These are phyloP conservation scores for Synanthedon vespiformis DNA, from an alignment of 2,888 invertebrate genomes.

Conservation along the genomic window DNA sequence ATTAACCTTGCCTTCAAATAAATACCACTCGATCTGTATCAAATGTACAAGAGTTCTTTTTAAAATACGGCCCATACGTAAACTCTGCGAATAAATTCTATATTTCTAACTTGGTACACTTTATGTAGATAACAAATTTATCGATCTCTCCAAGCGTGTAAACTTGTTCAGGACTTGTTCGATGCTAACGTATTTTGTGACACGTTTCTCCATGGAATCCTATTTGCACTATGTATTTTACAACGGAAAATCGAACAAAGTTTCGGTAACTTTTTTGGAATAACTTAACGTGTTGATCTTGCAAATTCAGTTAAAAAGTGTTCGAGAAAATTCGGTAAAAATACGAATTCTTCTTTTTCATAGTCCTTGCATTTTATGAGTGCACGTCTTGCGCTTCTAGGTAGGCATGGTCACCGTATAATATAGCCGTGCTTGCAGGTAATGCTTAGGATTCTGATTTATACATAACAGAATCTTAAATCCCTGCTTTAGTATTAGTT, in stretches of 20 bases:
- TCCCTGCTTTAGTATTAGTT: too few species aligned
- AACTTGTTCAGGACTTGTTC: constrained; percentile 21
- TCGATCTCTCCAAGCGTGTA: constrained; percentile 14
- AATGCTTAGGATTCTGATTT: too few species aligned
- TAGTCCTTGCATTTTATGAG: background rate
- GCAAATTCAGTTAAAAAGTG: background rate
- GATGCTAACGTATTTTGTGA: constrained; percentile 21
- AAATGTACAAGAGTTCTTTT: too few species aligned
- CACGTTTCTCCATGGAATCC: constrained; percentile 4
- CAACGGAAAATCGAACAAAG: background rate
- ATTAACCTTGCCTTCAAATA: too few species aligned
- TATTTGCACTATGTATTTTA: background rate
- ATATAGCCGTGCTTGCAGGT: too few species aligned
- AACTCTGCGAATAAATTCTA: background rate
- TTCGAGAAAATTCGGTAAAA: background rate
- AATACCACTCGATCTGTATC: too few species aligned
- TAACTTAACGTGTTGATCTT: background rate
- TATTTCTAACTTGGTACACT: background rate
- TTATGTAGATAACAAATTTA: constrained; percentile 11
- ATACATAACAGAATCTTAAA: too few species aligned
- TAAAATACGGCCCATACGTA: too few species aligned
- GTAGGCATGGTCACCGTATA: too few species aligned
- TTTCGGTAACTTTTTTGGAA: background rate
- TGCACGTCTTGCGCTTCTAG: too few species aligned
- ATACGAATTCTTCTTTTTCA: background rate